Percentiles rank a stretch among this genome's conserved stretches.
Conservation (phyloP, 1,140 invertebrate genomes). For the Pristionchus pacificus region DNA sequence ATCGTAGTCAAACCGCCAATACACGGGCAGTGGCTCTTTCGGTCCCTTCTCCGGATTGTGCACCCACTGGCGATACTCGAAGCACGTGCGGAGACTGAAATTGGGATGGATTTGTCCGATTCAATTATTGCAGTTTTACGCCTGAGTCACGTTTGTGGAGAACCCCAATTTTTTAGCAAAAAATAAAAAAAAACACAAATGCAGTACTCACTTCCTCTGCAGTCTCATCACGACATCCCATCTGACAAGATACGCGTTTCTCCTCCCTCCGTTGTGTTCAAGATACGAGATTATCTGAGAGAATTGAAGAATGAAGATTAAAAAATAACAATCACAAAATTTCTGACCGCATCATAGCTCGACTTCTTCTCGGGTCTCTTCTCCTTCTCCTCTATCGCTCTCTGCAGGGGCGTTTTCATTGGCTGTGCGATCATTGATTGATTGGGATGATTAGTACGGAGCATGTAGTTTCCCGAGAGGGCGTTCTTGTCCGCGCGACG, state of each 20-base stretch:
- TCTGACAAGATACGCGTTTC: background rate
- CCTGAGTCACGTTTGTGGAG: no score
- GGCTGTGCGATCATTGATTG: no score
- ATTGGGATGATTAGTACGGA: background rate
- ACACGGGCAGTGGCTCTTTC: no score
- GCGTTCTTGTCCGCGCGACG: background rate
- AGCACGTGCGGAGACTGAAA: no score
- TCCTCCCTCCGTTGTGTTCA: background rate
- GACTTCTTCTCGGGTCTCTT: background rate
- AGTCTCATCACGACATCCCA: background rate
- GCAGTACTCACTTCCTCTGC: background rate
- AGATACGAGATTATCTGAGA: background rate
- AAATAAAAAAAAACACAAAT: no score
- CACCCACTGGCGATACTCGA: no score
- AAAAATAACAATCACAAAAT: background rate
- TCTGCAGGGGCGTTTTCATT: background rate
- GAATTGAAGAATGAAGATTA: background rate
- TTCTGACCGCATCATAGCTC: background rate
- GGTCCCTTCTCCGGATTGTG: no score
- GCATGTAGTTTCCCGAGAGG: background rate
- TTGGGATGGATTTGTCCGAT: no score
- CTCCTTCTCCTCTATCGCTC: background rate
- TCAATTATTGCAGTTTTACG: no score
- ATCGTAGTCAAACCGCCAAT: no score
- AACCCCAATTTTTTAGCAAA: no score